Evolutionary conservation across 2,113 vertebrate genomes (phyloP), one percentile per base, ranked within the genome.

Genomic region (Plectropomus leopardus): DNA sequence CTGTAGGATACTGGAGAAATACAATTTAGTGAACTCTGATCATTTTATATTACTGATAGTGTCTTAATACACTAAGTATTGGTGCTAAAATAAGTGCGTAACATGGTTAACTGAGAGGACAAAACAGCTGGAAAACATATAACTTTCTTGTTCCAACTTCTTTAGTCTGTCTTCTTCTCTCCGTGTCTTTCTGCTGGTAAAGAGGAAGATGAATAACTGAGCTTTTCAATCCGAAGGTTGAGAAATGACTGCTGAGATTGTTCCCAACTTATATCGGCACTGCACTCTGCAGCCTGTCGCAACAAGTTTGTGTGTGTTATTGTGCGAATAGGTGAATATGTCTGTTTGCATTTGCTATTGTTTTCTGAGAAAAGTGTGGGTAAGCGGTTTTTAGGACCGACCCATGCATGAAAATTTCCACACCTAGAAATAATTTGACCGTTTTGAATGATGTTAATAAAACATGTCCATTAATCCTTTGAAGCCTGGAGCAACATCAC

Each of bases 181-280:
- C 5, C 47, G 5, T 57, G 36, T 61, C 50, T 60, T 55, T 55
- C 8, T 40, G 45, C 47, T 36, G 10, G 3, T 54, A 17, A 51
- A 69, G 36, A 69, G 58, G 55, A 86, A 72, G 84, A 89, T 72
- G 36, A 54, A 85, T 75, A 50, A 55, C 45, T 1, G 5, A 19
- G 32, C 17, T 59, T 51, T 73, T 47, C 13, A 16, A n/a, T 28
- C 30, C 4, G 63, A 68, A 44, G 70, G 28, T 50, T 80, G 66
- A 73, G 36, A 83, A 71, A 76, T 67, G 36, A 53, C 24, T 9
- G 26, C 5, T 15, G 30, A 51, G 76, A 76, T 70, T 65, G 44
- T 54, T 69, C 54, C 72, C 63, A 84, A 26, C 58, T 23, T 69
- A 47, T 50, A 57, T 17, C 14, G 50, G 69, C 55, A 26, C 42